phyloP scores from a whole-genome alignment of 2,888 invertebrate genomes.

The Steromphala cineraria region DNA sequence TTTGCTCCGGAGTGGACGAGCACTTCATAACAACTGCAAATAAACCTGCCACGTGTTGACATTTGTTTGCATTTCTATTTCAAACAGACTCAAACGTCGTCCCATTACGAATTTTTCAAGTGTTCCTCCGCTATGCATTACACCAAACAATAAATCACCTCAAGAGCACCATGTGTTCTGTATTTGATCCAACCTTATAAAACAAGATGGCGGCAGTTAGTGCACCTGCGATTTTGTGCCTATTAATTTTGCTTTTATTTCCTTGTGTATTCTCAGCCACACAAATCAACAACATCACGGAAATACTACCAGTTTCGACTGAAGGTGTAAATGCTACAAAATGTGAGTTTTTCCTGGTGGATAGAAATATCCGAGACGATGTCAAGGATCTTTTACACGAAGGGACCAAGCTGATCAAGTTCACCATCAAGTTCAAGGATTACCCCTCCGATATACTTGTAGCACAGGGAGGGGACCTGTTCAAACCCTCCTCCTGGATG shows the following conservation, averaged over 20 bases:
- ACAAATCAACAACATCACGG: too few relatives aligned
- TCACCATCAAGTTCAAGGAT: not conserved
- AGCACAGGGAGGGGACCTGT: not conserved
- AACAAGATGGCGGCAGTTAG: too few relatives aligned
- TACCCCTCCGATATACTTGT: not conserved
- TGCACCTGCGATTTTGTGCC: too few relatives aligned
- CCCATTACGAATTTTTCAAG: not conserved
- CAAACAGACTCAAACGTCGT: not conserved
- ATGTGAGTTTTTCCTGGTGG: not conserved
- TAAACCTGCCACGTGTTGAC: not conserved
- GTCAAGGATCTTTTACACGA: not conserved
- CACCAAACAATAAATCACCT: too few relatives aligned
- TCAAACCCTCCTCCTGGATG: not conserved
- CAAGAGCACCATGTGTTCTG: too few relatives aligned
- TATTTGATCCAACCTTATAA: too few relatives aligned
- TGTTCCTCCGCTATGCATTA: too few relatives aligned
- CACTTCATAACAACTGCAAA: not conserved
- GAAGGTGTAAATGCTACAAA: not conserved
- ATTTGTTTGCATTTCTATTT: not conserved
- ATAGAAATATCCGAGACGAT: not conserved
- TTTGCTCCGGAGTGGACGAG: too few relatives aligned
- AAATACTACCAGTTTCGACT: not conserved
- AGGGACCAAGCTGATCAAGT: not conserved
- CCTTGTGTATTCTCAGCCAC: too few relatives aligned
- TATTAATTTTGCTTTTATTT: too few relatives aligned